Percentiles rank a stretch among this genome's conserved stretches.
These are phyloP conservation scores for Saccopteryx bilineata DNA, from an alignment of 2,113 vertebrate species.

Conservation along the genomic window DNA sequence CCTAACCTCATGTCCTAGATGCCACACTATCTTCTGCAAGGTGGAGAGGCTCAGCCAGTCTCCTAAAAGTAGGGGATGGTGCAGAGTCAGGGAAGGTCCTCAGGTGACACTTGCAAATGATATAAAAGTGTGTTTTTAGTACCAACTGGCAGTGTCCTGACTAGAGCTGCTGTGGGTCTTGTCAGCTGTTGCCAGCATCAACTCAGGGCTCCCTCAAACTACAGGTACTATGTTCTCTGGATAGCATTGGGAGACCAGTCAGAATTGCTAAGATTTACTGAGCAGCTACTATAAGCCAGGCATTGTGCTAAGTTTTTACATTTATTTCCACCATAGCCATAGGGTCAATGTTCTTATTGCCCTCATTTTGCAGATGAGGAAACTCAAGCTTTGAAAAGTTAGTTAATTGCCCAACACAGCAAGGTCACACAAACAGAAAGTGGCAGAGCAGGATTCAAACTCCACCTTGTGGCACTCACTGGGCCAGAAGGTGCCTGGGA, in stretches of 20 bases:
- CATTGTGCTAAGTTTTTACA: background rate
- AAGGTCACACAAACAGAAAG: slow-evolving; percentile 1
- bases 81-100: background rate
- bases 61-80: background rate
- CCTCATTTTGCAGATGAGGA: slow-evolving; percentile 42
- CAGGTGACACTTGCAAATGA: background rate
- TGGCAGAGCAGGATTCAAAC: background rate
- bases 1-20: background rate
- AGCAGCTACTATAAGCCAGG: slow-evolving; percentile 9
- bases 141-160: background rate
- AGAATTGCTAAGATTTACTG: slow-evolving; percentile 21
- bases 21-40: background rate
- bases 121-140: background rate
- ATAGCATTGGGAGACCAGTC: background rate
- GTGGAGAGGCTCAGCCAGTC: background rate
- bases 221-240: background rate
- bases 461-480: background rate
- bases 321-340: background rate
- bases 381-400: slow-evolving; percentile 47
- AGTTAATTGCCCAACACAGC: slow-evolving; percentile 4
- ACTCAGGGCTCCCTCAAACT: slow-evolving; percentile 18
- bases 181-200: background rate
- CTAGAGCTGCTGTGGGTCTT: background rate
- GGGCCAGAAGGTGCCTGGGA: background rate
- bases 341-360: background rate